These are phyloP conservation scores for Lepidostoma basale DNA, from an alignment of 1,140 invertebrate genomes.

Conservation along the genomic window DNA sequence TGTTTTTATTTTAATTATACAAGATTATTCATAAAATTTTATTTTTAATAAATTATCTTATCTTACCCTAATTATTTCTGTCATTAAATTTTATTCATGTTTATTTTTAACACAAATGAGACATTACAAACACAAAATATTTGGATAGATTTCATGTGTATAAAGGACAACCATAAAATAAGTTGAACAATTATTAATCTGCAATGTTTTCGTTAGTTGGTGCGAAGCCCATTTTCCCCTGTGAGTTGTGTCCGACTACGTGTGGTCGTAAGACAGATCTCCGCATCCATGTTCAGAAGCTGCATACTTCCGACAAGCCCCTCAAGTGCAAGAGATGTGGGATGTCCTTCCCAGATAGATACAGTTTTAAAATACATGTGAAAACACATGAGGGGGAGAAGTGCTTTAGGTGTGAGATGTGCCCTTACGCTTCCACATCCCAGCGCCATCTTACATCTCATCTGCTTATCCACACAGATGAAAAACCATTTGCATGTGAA, in stretches of 20 bases:
- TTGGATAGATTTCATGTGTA: no score
- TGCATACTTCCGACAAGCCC: conserved; percentile 93
- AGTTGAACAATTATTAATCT: not conserved
- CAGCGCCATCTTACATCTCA: conserved; percentile 94
- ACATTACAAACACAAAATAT: no score
- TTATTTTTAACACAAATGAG: no score
- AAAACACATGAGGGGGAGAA: conserved; percentile 96
- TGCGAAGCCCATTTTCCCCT: conserved; percentile 94
- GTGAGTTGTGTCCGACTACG: conserved; percentile 93
- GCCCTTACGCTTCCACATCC: conserved; percentile 92
- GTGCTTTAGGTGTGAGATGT: conserved; percentile 94
- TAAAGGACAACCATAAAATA: no score
- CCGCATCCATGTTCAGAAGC: conserved; percentile 93
- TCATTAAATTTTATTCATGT: no score
- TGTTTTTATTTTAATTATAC: no score
- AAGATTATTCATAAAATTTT: no score
- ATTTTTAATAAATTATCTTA: no score
- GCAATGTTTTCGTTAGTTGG: conserved; percentile 64
- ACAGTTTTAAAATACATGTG: conserved; percentile 71
- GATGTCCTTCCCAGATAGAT: conserved; percentile 89
- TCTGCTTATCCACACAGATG: conserved; percentile 93
- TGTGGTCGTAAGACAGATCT: conserved; percentile 97
- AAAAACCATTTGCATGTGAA: conserved; percentile 87
- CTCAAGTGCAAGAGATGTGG: conserved; percentile 92
- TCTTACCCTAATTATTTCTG: no score